phyloP scores from a whole-genome alignment of 1,140 invertebrate species.

The Phymorhynchus buccinoides region DNA sequence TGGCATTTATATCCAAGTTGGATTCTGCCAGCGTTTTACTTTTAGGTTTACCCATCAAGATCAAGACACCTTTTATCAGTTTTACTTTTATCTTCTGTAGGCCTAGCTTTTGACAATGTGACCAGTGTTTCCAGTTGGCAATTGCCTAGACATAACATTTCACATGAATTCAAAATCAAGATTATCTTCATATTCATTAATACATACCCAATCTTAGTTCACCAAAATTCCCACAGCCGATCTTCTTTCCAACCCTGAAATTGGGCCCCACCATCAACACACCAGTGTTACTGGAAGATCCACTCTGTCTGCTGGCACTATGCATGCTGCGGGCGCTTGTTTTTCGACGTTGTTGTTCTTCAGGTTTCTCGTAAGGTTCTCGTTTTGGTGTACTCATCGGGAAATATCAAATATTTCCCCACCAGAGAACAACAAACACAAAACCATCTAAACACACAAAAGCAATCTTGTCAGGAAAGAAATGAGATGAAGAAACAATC shows the following conservation, averaged over 20 bases:
- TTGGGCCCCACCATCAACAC: constrained; percentile 99
- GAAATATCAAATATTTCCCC: constrained; percentile 24
- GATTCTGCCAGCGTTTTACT: too few species aligned
- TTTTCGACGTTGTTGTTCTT: constrained; percentile 58
- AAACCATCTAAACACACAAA: constrained; percentile 18
- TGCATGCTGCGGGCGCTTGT: constrained; percentile 65
- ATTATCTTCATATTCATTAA: background rate
- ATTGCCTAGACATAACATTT: too few species aligned
- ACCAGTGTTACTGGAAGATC: constrained; percentile 66
- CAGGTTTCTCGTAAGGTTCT: constrained; percentile 59
- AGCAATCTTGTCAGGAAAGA: constrained; percentile 39
- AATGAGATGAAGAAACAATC: constrained; percentile 39
- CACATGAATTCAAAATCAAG: too few species aligned
- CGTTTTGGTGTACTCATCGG: constrained; percentile 62
- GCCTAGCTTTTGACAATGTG: too few species aligned
- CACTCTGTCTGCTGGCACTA: constrained; percentile 55
- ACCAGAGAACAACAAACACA: background rate
- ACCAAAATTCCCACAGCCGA: constrained; percentile 99
- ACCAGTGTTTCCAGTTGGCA: too few species aligned
- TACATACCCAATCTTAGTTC: constrained; percentile 95
- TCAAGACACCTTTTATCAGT: too few species aligned
- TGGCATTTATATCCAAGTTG: too few species aligned
- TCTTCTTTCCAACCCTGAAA: constrained; percentile 99
- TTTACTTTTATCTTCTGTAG: too few species aligned
- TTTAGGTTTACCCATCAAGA: too few species aligned